Conservation (phyloP, 2,113 vertebrate species). For the Trogon melanurus region DNA sequence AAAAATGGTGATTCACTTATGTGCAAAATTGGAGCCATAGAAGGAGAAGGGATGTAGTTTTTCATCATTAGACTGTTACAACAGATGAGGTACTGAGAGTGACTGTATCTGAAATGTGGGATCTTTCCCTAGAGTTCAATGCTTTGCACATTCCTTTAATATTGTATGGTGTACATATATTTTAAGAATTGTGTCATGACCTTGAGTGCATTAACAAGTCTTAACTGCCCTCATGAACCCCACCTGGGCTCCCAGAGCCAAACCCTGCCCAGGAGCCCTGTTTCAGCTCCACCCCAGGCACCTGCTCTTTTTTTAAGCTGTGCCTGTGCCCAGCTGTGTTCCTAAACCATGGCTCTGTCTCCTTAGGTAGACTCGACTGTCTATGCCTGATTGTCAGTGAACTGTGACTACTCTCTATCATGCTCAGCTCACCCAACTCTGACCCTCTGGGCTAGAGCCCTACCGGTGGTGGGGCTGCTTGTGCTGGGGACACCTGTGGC, state of each 20-base stretch:
- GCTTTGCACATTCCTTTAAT: background rate
- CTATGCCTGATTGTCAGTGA: rapidly evolving
- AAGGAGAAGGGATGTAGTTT: background rate
- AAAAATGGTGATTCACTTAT: background rate
- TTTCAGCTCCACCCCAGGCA: background rate
- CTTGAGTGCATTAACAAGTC: background rate
- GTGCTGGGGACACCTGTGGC: rapidly evolving
- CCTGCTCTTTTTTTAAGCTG: rapidly evolving
- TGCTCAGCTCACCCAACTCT: rapidly evolving
- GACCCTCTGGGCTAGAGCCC: rapidly evolving
- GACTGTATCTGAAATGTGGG: rapidly evolving
- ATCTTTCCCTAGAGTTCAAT: background rate
- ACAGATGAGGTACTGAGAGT: background rate
- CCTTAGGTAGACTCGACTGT: rapidly evolving
- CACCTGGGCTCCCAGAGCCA: background rate
- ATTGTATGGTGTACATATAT: background rate
- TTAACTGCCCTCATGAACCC: background rate
- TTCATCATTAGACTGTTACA: background rate
- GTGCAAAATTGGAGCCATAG: background rate
- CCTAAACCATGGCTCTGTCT: rapidly evolving
- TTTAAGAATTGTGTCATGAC: background rate
- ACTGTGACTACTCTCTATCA: rapidly evolving
- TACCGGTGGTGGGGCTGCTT: rapidly evolving
- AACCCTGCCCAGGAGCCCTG: background rate
- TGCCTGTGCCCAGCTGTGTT: rapidly evolving